Percentiles rank a stretch among this genome's conserved stretches.
Conservation (phyloP, 2,797 vertebrate genomes). For the Parambassis ranga region DNA sequence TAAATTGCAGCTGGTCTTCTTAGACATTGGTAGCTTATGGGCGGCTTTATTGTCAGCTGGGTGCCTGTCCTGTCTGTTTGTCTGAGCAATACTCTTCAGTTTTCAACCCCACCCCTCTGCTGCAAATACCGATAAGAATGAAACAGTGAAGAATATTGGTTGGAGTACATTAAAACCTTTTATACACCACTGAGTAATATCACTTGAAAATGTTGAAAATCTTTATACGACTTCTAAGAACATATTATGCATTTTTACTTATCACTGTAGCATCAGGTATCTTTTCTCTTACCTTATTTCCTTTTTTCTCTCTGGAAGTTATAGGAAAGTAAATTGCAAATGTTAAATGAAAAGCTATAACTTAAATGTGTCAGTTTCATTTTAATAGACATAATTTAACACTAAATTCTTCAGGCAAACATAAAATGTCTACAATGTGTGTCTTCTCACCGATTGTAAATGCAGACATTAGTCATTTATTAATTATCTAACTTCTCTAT, state of each 20-base stretch:
- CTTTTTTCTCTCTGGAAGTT: not conserved
- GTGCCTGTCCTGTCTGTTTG: slow-evolving; percentile 49
- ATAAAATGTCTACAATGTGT: not conserved
- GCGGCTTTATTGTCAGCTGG: slow-evolving; percentile 78
- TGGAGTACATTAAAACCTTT: not conserved
- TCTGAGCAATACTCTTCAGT: slow-evolving; percentile 32
- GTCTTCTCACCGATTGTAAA: not conserved
- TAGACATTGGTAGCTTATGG: slow-evolving; percentile 82
- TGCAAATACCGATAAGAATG: not conserved
- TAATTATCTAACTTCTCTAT: too few species aligned
- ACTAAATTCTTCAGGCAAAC: too few species aligned
- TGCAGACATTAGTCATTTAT: too few species aligned
- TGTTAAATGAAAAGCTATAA: not conserved
- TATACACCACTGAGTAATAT: too few species aligned
- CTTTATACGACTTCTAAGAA: too few species aligned
- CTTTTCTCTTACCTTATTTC: too few species aligned
- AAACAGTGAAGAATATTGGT: not conserved
- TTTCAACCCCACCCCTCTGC: slow-evolving; percentile 23
- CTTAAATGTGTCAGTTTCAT: not conserved
- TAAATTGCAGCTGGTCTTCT: slow-evolving; percentile 86
- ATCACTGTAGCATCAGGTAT: too few species aligned
- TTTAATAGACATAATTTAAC: too few species aligned
- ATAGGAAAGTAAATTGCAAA: not conserved
- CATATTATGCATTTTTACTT: too few species aligned
- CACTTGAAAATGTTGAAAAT: too few species aligned